Conservation (phyloP, 2,888 invertebrate species). For the Tromatobia lineatoria region DNA sequence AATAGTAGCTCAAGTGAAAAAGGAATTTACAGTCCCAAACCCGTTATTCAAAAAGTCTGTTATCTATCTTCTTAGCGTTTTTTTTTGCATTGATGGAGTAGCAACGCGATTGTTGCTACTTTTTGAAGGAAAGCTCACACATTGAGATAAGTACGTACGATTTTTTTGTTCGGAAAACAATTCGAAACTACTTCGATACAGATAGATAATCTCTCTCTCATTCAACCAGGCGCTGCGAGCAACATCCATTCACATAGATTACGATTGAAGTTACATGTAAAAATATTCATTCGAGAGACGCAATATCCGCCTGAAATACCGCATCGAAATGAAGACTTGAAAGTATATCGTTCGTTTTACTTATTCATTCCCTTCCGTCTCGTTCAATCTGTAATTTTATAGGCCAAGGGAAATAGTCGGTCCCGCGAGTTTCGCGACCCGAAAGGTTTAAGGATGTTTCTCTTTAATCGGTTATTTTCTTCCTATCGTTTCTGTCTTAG, state of each 20-base stretch:
- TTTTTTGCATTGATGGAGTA: conserved; percentile 20
- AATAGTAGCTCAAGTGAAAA: conserved; percentile 15
- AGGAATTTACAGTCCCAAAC: conserved; percentile 26
- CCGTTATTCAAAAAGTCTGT: conserved; percentile 22
- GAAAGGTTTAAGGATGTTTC: conserved; percentile 23
- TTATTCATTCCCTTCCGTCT: conserved; percentile 46
- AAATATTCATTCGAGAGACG: conserved; percentile 69
- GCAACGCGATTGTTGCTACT: conserved; percentile 3
- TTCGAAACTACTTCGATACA: conserved; percentile 50
- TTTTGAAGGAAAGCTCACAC: conserved; percentile 42
- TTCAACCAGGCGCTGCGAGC: conserved; percentile 48
- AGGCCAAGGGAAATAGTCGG: conserved; percentile 65
- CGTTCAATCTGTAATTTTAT: conserved; percentile 63
- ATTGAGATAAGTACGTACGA: conserved; percentile 60
- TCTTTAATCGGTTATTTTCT: conserved; percentile 16
- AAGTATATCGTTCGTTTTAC: conserved; percentile 42
- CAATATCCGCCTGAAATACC: conserved; percentile 39
- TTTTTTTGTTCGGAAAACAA: conserved; percentile 40
- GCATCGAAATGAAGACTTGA: conserved; percentile 60
- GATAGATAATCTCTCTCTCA: conserved; percentile 53
- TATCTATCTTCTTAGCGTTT: background rate
- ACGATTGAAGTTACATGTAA: conserved; percentile 70
- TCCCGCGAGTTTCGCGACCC: conserved; percentile 34
- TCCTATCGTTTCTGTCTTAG: conserved; percentile 35
- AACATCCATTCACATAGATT: conserved; percentile 63